Percentiles rank a stretch among this genome's conserved stretches.
Evolutionary conservation across 2,113 vertebrate genomes (phyloP).

Genomic region (Lamprotornis superbus): DNA sequence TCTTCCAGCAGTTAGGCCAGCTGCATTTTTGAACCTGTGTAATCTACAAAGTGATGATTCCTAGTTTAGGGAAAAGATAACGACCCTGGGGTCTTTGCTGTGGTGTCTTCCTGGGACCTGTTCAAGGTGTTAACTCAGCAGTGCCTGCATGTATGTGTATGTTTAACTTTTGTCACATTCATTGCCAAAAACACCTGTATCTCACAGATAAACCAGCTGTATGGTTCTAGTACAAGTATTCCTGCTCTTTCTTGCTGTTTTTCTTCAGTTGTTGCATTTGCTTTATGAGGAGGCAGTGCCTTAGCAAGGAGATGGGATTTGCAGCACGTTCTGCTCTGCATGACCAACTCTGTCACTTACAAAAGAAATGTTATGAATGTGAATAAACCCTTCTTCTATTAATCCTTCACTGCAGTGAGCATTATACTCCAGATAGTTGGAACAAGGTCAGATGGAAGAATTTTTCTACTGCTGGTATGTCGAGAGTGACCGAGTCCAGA

Average conservation of each 20-base stretch:
- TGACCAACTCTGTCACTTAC: background rate
- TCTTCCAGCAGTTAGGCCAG: background rate
- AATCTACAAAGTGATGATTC: background rate
- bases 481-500: background rate
- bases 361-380: background rate
- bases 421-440: background rate
- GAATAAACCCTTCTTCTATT: background rate
- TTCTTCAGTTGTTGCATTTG: background rate
- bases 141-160: background rate
- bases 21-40: background rate
- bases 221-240: background rate
- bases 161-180: background rate
- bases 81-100: background rate
- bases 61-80: background rate
- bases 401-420: background rate
- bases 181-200: background rate
- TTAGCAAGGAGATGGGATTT: background rate
- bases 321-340: background rate
- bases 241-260: background rate
- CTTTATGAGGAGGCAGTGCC: background rate
- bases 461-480: background rate
- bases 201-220: background rate
- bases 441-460: background rate
- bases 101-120: background rate
- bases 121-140: background rate